A percentile compares a stretch with the other conserved stretches of the same genome.
Evolutionary conservation across 2,113 vertebrate genomes (phyloP).

Genomic region (Rhagologus leucostigma): DNA sequence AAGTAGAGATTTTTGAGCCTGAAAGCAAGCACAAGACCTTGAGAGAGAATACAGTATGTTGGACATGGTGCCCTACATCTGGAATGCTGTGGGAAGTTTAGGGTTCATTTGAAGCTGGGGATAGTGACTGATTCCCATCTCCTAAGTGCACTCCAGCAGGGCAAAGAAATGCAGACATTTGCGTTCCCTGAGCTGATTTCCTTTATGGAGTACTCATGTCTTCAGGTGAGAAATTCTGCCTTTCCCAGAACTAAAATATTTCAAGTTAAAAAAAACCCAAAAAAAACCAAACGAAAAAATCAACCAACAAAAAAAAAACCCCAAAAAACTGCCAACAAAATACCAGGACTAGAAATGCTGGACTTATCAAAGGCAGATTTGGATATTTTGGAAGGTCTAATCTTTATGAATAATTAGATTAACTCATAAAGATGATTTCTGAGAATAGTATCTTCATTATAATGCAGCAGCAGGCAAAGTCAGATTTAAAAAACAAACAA

Average conservation of each 20-base stretch:
- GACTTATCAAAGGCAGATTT: not conserved
- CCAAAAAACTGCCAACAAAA: not conserved
- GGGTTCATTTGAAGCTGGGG: fast-evolving
- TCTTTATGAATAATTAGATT: not conserved
- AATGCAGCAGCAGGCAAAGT: not conserved
- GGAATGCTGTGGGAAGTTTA: not conserved
- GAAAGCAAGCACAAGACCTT: not conserved
- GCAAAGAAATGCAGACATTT: not conserved
- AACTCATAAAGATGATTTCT: not conserved
- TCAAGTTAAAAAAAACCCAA: not conserved
- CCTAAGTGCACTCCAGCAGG: not conserved
- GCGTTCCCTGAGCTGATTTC: not conserved
- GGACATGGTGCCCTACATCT: not conserved
- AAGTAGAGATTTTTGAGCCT: not conserved
- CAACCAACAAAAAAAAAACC: too few relatives aligned
- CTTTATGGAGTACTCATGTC: not conserved
- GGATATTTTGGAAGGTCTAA: not conserved
- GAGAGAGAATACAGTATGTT: not conserved
- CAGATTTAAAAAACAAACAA: not conserved
- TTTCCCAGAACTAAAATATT: not conserved
- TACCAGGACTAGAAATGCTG: not conserved
- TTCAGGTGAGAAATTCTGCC: not conserved
- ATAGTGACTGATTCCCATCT: not conserved
- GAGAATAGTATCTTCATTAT: not conserved
- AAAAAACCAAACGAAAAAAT: too few relatives aligned